Evolutionary conservation across 2,113 vertebrate species (phyloP), one percentile per base, ranked within the genome.

Genomic region (Anhinga anhinga): DNA sequence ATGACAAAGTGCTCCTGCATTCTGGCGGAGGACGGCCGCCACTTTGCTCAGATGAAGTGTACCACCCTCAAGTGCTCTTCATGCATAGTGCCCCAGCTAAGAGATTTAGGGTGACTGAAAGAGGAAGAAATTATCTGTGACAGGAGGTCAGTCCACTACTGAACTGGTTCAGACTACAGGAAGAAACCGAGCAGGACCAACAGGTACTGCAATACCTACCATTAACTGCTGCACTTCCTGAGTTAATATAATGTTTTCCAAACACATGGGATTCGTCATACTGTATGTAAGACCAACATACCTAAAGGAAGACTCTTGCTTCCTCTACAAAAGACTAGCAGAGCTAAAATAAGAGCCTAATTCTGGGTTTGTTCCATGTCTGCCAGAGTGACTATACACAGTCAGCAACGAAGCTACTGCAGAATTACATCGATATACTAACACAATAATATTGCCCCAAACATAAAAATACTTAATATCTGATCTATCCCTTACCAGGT

Each of bases 401-500:
- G 2, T 56, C 40, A 29, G 62, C 79, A 82, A 38, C 30, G 62
- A 67, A 63, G 40, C 38, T 52, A 36, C 65, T 71, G 63, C 65
- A 82, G 47, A 78, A 78, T 82, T 84, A 36, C 40, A 59, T 15
- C 6, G 4, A 81, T 50, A 69, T 17, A 50, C 44, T 58, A 40
- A 70, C 42, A 82, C 26, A 63, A 44, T 49, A 59, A 16, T 55
- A 62, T 27, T 81, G 55, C 26, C 62, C 22, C 50, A 83, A 69
- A 73, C 52, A 76, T 72, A 50, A 88, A 92, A 92, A 58, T 73
- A 50, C 23, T 67, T 73, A 29, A 82, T 74, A 90, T 36, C 80
- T 73, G 42, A 84, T 63, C 42, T 73, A 17, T 38, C 30, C 55
- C 50, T 88, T 55, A 83, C 40, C 50, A 86, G 38, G 49, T 34